A percentile compares a stretch with the other conserved stretches of the same genome.
Evolutionary conservation across 2,797 vertebrate species (phyloP).

Genomic region (Gymnothorax javanicus): DNA sequence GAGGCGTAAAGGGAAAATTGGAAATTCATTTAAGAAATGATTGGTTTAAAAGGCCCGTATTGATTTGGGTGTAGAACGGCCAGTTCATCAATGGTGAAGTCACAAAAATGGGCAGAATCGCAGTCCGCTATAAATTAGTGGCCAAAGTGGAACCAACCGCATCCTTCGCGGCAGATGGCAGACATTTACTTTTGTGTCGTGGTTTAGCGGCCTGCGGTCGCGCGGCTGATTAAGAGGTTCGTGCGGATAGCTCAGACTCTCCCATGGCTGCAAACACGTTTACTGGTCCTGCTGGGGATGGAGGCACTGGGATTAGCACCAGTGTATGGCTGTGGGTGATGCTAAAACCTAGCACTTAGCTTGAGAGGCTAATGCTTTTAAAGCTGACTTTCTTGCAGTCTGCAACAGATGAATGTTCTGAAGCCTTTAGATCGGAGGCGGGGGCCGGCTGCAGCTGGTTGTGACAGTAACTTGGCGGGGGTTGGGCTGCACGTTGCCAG

Average conservation of each 20-base stretch:
- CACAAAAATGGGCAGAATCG: neutral
- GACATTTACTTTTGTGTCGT: neutral
- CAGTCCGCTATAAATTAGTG: neutral
- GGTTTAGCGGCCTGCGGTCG: neutral
- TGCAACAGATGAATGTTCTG: conserved; percentile 4
- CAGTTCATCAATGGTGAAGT: neutral
- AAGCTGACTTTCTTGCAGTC: conserved; percentile 6
- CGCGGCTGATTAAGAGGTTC: neutral
- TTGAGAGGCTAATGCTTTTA: neutral
- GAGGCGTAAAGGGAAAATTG: neutral
- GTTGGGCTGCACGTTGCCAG: neutral
- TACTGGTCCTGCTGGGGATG: neutral
- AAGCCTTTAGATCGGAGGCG: neutral
- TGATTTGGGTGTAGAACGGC: neutral
- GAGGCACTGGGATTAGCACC: neutral
- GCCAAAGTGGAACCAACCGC: no score
- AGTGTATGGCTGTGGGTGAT: neutral
- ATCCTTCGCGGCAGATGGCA: no score
- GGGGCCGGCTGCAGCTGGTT: neutral
- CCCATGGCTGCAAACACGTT: neutral
- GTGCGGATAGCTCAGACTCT: neutral
- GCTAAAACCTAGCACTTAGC: neutral
- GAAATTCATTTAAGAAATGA: neutral
- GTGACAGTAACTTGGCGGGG: neutral
- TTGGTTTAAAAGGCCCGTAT: neutral